Conservation (phyloP, 35 echinoderm and acorn worm species). For the Chiridota heheva region DNA sequence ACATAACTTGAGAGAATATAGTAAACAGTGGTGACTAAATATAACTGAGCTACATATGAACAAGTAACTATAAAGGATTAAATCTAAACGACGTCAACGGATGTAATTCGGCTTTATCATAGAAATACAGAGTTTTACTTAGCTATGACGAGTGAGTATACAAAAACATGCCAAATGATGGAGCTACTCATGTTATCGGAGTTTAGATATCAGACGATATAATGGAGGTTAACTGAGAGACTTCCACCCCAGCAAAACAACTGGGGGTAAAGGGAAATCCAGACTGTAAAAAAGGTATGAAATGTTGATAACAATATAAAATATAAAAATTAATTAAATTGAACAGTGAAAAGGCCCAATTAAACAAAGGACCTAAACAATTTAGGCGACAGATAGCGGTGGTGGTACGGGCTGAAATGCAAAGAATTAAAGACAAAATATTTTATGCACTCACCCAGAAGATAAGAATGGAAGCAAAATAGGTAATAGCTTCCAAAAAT, state of each 20-base stretch:
- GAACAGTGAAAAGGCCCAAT: neutral
- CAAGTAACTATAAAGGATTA: neutral
- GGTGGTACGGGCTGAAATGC: too few species aligned
- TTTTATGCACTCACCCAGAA: neutral
- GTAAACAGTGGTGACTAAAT: neutral
- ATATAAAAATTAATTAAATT: too few species aligned
- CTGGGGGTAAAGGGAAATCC: too few species aligned
- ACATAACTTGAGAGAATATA: neutral
- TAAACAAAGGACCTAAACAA: neutral
- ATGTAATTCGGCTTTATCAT: neutral
- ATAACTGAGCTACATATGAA: neutral
- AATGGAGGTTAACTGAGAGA: too few species aligned
- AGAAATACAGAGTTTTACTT: neutral
- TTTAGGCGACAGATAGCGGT: too few species aligned
- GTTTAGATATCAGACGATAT: too few species aligned
- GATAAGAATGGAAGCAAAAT: neutral
- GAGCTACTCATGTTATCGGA: too few species aligned
- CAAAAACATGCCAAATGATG: constrained; percentile 9
- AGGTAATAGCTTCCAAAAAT: constrained; percentile 8
- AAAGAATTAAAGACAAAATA: constrained; percentile 9
- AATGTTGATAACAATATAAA: too few species aligned
- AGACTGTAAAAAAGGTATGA: too few species aligned
- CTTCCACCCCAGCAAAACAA: too few species aligned
- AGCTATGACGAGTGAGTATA: neutral
- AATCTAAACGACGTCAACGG: neutral